Evolutionary conservation across 2,113 vertebrate species (phyloP), one percentile per base, ranked within the genome.

Genomic region (Neogale vison): DNA sequence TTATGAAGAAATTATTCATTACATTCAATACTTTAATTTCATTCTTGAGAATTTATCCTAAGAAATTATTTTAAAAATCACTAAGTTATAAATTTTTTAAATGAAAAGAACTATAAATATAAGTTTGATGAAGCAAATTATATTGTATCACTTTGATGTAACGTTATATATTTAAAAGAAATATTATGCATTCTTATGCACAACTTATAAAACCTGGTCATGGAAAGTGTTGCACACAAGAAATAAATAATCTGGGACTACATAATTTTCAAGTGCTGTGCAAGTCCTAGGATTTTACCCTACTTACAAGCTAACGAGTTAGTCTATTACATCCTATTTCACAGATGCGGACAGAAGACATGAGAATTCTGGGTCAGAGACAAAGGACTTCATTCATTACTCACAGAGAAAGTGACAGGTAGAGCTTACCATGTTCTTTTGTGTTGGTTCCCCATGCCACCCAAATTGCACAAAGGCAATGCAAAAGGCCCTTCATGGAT

Each of bases 21-120:
- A 79, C 34, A 81, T 65, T 93, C 86, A 79, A 47, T 81, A 81
- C 15, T 86, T 90, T 74, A 86, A 80, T 18, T 45, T 90, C 34
- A 76, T 89, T 93, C 47, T 90, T 95, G 81, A 82, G 29, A 84
- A 95, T 86, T 97, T 82, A 82, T 52, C 74, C 21, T 72, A 55
- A 59, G 31, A 80, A 52, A 65, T 74, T 57, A 80, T 36, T 90
- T 57, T 59, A 39, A 67, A 90, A 95, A 83, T 95, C 74, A 72
- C 23, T 36, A 82, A 87, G 15, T 69, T 72, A 88, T n/a, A 20
- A 9, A 71, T 79, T 71, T 93, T 80, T 55, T 17, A 63, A 63
- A 80, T 45, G 39, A 84, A 47, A 67, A 77, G 20, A 36, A 26
- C 55, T 23, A 42, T 31, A 90, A 90, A 67, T 93, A 69, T 52